Evolutionary conservation across 2,888 invertebrate genomes (phyloP), one percentile per base, ranked within the genome.

Genomic region (Melinaea menophilus): DNA sequence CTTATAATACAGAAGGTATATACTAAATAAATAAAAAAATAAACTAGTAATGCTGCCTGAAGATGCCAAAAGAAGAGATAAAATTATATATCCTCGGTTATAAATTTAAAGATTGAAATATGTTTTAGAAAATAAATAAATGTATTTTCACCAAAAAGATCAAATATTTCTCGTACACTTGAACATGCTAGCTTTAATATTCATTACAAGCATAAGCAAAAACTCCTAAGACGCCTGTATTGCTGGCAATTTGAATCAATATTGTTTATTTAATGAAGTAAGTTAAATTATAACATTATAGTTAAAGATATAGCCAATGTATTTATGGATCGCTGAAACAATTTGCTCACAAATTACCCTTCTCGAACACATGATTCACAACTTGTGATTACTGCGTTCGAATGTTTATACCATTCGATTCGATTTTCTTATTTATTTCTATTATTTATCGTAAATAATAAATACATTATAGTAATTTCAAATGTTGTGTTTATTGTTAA

Each of bases 291-390:
- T 22, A 22, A 22, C 33, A 56, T 56, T 56, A 13, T 35, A 35
- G 5, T 56, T 56, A 56, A 56, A 56, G 31, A 51, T 51, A 22
- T 31, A 31, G 31, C 31, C 45, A 67, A 68, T 67, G 63, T 76
- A 80, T 81, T 80, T 81, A 78, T 75, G 72, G 69, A 77, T 68
- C 59, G 69, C 66, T 72, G 69, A 70, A 70, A 71, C 74, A 74
- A 75, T 78, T 77, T 73, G 74, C 73, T 70, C 73, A 69, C 74
- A 65, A 76, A 79, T 77, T 75, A 75, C 72, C 69, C 71, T 71
- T 72, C 73, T 69, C 70, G 71, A 58, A 72, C 71, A 72, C 72
- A 76, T 81, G 81, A 81, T 77, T 82, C 81, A 80, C 78, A 74
- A 75, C 69, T 68, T 68, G 62, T 65, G 69, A 67, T 65, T 66